Base-by-base conservation (phyloP, 2,797 vertebrate genomes). In the Limnodromus scolopaceus region DNA sequence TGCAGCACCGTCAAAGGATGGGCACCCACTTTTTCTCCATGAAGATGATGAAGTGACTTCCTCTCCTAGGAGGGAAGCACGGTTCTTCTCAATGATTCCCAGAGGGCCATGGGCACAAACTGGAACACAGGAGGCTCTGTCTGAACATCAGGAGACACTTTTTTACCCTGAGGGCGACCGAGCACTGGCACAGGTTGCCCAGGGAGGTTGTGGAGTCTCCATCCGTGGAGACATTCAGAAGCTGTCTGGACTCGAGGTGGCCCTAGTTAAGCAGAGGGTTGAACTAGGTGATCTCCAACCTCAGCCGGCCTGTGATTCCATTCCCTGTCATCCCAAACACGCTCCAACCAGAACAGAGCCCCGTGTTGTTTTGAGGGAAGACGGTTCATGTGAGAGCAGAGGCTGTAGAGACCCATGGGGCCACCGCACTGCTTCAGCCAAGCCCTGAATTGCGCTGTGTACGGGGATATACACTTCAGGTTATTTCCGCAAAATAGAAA, bases 311-410 rank as follows among this genome's bases (percentile, higher is more conserved):
- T 5, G 6, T 25, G 51, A 24, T n/a, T 55, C 58, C 41, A 27
- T 48, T 28, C 15, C 27, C 27, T 16, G 8, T 45, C 17, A 22
- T 7, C 55, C 19, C 38, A 46, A 53, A 46, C 38, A 15, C n/a
- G 6, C 28, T 23, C 51, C 18, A 24, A 27, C 15, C 23, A 49
- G 17, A 74, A 60, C 43, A 66, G 18, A 66, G 11, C 9, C 43
- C n/a, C 32, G 23, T 2, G 1, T 19, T 0, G 0, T 4, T 74
- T 38, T 49, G 28, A 38, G 36, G 19, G 55, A 72, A 34, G n/a
- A 18, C 6, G 45, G 5, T 9, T 72, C 36, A 5, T 12, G 45
- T 5, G 49, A 69, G 23, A 69, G 19, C 54, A 51, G 60, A 41
- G 27, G 45, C 45, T 87, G 68, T 32, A 80, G 48, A 1, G 3